These are phyloP conservation scores for Cyanoderma ruficeps DNA, from an alignment of 2,113 vertebrate genomes.

Conservation along the genomic window DNA sequence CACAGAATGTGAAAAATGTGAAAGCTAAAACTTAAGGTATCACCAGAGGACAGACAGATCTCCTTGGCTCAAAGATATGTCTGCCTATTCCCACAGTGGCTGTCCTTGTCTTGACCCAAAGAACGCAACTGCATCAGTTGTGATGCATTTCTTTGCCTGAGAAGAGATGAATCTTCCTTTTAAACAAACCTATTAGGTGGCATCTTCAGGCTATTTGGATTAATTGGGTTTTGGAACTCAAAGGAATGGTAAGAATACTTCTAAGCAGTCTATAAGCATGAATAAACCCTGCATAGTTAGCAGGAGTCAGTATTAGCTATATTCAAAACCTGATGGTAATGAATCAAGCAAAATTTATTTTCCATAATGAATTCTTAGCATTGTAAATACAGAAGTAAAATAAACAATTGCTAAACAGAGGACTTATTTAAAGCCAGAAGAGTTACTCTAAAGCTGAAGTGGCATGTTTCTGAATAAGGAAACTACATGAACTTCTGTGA, in stretches of 20 bases:
- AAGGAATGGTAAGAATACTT: neutral
- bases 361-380: neutral
- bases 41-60: neutral
- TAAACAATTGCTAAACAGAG: neutral
- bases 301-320: neutral
- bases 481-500: neutral
- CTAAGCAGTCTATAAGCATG: neutral
- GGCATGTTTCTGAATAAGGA: neutral
- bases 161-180: neutral
- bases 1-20: neutral
- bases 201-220: neutral
- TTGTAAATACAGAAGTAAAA: neutral
- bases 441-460: neutral
- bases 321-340: neutral
- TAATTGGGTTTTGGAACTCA: neutral
- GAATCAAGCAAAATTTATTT: neutral
- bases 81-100: neutral
- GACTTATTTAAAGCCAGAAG: neutral
- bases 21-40: neutral
- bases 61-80: neutral
- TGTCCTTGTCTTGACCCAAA: neutral
- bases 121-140: neutral
- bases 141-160: neutral
- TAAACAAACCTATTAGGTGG: neutral
- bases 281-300: neutral